Evolutionary conservation across 2,888 invertebrate species (phyloP), one percentile per base, ranked within the genome.

Genomic region (Octodonta nipae): DNA sequence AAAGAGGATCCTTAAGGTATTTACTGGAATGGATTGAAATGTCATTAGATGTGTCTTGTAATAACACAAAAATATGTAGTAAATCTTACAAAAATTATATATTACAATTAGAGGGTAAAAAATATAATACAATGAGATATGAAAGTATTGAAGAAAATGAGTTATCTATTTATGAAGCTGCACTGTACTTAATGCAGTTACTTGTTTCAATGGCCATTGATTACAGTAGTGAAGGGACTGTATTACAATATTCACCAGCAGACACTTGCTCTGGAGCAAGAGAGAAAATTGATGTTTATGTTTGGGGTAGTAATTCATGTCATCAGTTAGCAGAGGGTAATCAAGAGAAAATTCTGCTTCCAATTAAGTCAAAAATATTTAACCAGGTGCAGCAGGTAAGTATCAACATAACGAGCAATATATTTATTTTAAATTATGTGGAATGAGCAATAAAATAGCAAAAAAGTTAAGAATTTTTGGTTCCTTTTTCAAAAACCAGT

Each of bases 271-370:
- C 46, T 20, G 50, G 47, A 27, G 49, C 37, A 15, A 50, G 36
- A 16, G 62, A 66, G 46, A 60, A 58, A 37, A 61, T 64, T 40
- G 69, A 71, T 47, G 71, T 71, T 8, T 74, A 65, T 52, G 70
- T 73, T 12, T 75, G 74, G 73, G 75, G 75, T 2, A 73, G 72
- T 47, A 75, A 75, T 57, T 72, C 72, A 4, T 72, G 72, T 4
- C 70, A 71, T 52, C 75, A 75, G 48, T 53, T 75, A 22, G 72
- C 72, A 5, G 73, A 73, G 48, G 72, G 70, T 5, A 66, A 58
- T 26, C 66, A 67, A 43, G 75, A 75, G 47, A 73, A 73, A 52
- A 66, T 75, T 17, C 56, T 71, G 13, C 51, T 67, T 20, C 73
- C 74, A 1, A 64, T 68, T 39, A 60, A 67, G 27, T 68, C 73